phyloP scores from a whole-genome alignment of 92 coral and sea anemone species.

The Porites cylindrica region DNA sequence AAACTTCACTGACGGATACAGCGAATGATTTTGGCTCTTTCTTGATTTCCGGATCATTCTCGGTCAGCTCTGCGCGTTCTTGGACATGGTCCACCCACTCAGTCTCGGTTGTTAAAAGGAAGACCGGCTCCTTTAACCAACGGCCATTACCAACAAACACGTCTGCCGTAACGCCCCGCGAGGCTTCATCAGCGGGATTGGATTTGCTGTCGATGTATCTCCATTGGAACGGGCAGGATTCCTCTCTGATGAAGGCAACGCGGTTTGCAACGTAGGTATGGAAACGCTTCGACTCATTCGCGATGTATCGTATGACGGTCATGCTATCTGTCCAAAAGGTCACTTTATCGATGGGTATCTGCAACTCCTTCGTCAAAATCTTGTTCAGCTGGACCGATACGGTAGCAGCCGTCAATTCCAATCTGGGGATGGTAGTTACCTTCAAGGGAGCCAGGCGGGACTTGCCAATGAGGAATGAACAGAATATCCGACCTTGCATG shows the following conservation, averaged over 20 bases:
- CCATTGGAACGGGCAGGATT: slow-evolving; percentile 19
- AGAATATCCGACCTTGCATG: too few relatives aligned
- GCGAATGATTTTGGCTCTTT: slow-evolving; percentile 10
- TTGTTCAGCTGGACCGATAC: too few relatives aligned
- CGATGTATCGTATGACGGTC: slow-evolving; percentile 36
- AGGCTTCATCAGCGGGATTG: slow-evolving; percentile 38
- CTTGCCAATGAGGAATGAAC: too few relatives aligned
- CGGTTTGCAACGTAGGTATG: slow-evolving; percentile 36
- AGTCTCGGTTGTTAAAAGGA: background rate
- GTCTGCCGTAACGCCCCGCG: slow-evolving; percentile 50
- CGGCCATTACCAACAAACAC: background rate
- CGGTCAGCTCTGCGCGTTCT: background rate
- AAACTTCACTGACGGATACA: background rate
- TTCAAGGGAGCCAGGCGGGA: too few relatives aligned
- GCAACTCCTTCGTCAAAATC: background rate
- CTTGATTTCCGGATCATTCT: slow-evolving; percentile 56
- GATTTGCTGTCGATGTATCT: slow-evolving; percentile 7
- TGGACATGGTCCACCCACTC: slow-evolving; percentile 16
- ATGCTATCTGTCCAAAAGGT: slow-evolving; percentile 53
- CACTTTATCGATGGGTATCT: slow-evolving; percentile 23
- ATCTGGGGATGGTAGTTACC: too few relatives aligned
- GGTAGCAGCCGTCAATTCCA: too few relatives aligned
- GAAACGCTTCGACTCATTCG: slow-evolving; percentile 4
- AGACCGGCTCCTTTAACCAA: too few relatives aligned
- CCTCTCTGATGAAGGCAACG: slow-evolving; percentile 13